Evolutionary conservation across 2,113 vertebrate species (phyloP), one percentile per base, ranked within the genome.

Genomic region (Oncorhynchus masou): DNA sequence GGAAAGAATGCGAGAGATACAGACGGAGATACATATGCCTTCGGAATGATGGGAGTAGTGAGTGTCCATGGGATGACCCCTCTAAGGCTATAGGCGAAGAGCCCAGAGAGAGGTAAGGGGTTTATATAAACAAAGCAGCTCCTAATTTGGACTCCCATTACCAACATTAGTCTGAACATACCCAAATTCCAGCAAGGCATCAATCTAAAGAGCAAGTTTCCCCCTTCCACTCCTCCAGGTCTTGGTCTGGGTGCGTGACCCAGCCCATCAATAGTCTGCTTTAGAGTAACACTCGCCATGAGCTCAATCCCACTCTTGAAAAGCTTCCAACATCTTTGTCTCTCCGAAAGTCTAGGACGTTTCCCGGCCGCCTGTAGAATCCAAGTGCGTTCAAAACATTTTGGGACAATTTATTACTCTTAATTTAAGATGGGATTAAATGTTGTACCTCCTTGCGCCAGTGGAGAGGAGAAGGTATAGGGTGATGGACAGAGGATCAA

Each of bases 1-100:
- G 94, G 93, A 94, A 95, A 93, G 90, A 95, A 95, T 94, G 93
- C 85, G 78, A 90, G 92, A 92, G 92, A 94, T 90, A 90, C 91
- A 92, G 94, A 70, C 89, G 91, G 92, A 93, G 94, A 94, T 92
- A 91, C 93, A 95, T 92, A 90, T 90, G 92, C 89, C 91, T 88
- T 92, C 91, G 92, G 94, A 92, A 92, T 19, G n/a, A 71, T 29
- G 22, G 20, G 71, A 93, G 73, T 12, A 54, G 51, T 54, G 7
- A n/a, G n/a, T 8, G 54, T 51, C 65, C 54, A 51, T 57, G 27
- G 91, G 92, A 92, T 92, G 94, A 94, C 93, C 90, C 70, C n/a
- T 71, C 16, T 34, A 64, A 25, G 67, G 67, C 79, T 71, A 60
- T 65, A 75, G 64, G 57, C 73, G 45, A 65, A 13, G 45, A 70